Conservation (phyloP, 1,140 invertebrate species). For the Thalassaphorura encarpata region DNA sequence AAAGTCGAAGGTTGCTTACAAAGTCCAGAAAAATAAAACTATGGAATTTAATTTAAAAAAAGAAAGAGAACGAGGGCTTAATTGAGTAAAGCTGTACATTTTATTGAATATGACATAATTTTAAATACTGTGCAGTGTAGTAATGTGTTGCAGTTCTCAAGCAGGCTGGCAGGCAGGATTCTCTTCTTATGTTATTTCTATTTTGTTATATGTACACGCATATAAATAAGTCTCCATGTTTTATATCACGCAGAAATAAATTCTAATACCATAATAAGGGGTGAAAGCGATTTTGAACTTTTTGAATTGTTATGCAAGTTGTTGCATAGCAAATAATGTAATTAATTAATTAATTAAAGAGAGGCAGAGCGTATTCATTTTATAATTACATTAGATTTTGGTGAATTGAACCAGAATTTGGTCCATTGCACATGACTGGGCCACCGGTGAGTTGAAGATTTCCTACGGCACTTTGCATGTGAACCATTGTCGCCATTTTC, state of each 20-base stretch:
- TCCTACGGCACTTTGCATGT: constrained; percentile 14
- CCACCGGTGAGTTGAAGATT: constrained; percentile 12
- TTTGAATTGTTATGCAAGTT: background rate
- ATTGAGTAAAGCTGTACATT: no score
- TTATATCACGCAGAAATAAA: background rate
- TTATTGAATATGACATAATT: no score
- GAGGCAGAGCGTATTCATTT: background rate
- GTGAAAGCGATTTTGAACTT: background rate
- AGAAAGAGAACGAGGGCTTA: no score
- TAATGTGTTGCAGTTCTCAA: no score
- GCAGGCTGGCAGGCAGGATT: no score
- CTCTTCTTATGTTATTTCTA: no score
- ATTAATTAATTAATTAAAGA: constrained; percentile 16
- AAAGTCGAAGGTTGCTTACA: no score
- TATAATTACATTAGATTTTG: background rate
- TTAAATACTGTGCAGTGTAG: no score
- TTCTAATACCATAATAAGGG: background rate
- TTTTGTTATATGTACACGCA: no score
- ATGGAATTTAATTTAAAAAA: no score
- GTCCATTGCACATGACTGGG: constrained; percentile 23
- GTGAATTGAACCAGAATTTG: no score
- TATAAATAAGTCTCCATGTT: background rate
- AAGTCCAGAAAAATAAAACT: no score
- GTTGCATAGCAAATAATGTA: background rate
- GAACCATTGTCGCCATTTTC: constrained; percentile 33